Conservation (phyloP, 2,113 vertebrate genomes). For the Centrocercus urophasianus region DNA sequence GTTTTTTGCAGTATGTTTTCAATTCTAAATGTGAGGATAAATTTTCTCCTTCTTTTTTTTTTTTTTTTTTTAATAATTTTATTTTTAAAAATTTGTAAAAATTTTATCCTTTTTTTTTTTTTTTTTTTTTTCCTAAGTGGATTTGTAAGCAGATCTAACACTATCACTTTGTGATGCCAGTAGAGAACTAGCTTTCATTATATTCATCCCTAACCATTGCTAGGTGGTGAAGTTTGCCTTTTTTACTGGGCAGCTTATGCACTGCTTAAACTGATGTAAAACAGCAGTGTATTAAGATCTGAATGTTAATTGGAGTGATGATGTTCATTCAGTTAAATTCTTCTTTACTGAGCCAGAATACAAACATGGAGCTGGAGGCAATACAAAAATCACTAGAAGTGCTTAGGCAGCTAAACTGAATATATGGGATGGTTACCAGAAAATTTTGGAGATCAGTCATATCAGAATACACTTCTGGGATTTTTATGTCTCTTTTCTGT, state of each 20-base stretch:
- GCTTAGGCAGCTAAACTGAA: background rate
- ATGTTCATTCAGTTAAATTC: slow-evolving; percentile 22
- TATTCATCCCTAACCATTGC: background rate
- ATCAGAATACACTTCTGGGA: background rate
- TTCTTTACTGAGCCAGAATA: background rate
- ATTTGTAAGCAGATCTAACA: background rate
- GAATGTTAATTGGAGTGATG: slow-evolving; percentile 28
- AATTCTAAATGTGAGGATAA: background rate
- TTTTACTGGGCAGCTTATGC: background rate
- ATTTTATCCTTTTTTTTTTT: too few relatives aligned
- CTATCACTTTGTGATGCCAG: background rate
- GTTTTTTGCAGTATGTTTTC: background rate
- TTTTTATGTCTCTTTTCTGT: slow-evolving; percentile 56
- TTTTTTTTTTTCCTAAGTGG: background rate
- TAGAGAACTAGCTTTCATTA: background rate
- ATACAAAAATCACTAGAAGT: background rate
- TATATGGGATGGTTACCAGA: background rate
- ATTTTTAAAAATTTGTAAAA: too few relatives aligned
- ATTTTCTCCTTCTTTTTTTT: background rate
- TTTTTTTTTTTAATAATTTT: too few relatives aligned
- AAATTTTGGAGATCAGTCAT: background rate
- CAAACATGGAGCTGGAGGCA: background rate
- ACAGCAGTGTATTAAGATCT: background rate
- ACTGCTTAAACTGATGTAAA: background rate
- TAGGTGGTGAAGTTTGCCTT: background rate